A percentile compares a stretch with the other conserved stretches of the same genome.
Conservation (phyloP, 2,797 vertebrate genomes). For the Phoebastria nigripes region DNA sequence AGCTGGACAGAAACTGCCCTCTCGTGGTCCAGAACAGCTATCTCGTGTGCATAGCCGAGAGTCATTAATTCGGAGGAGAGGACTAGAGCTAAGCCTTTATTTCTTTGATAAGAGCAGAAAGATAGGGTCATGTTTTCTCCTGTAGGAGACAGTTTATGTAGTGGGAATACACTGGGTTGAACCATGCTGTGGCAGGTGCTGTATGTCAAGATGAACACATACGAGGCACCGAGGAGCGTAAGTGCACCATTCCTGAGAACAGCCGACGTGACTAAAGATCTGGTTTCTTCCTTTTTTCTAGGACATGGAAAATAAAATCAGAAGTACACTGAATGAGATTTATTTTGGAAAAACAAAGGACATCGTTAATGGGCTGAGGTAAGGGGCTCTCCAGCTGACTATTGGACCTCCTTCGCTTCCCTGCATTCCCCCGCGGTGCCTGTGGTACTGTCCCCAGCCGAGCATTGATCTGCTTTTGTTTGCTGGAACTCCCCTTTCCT, state of each 20-base stretch:
- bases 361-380: slow-evolving; percentile 98
- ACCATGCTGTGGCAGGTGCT: fast-evolving
- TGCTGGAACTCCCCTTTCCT: not conserved
- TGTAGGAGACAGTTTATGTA: not conserved
- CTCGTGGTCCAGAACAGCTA: not conserved
- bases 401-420: no score
- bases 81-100: not conserved
- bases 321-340: slow-evolving; percentile 99
- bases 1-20: slow-evolving; percentile 21
- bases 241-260: fast-evolving
- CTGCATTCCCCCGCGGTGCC: not conserved
- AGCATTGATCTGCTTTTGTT: not conserved
- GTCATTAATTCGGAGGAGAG: not conserved
- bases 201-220: fast-evolving
- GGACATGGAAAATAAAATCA: slow-evolving; percentile 99
- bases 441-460: not conserved
- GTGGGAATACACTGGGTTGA: fast-evolving
- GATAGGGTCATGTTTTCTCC: not conserved
- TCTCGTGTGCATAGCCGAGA: fast-evolving
- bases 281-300: slow-evolving; percentile 38
- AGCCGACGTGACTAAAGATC: fast-evolving
- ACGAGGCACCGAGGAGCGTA: fast-evolving
- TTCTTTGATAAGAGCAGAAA: not conserved
- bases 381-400: slow-evolving; percentile 8
- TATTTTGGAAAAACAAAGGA: slow-evolving; percentile 99